Evolutionary conservation across 2,888 invertebrate species (phyloP).

Genomic region (Agrochola lota): DNA sequence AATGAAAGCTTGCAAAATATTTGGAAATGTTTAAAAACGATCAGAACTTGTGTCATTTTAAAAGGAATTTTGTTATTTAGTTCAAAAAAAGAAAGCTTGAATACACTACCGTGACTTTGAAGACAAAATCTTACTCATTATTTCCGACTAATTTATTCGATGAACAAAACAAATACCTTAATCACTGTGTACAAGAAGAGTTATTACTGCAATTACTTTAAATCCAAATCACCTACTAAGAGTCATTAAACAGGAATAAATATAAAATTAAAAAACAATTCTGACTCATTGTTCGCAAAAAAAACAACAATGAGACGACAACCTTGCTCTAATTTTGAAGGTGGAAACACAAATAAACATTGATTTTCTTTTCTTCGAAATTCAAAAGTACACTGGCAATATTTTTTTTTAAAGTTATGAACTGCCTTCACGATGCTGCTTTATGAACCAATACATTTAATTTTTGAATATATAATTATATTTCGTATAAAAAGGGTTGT

Average conservation of each 20-base stretch:
- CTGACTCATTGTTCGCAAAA: conserved; percentile 48
- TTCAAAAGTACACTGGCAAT: conserved; percentile 7
- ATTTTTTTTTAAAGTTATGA: not conserved
- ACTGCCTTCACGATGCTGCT: no score
- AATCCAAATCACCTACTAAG: conserved; percentile 28
- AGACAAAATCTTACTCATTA: not conserved
- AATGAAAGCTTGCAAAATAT: not conserved
- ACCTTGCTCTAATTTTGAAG: conserved; percentile 60
- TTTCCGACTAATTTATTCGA: conserved; percentile 9
- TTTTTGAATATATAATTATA: conserved; percentile 9
- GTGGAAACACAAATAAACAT: conserved; percentile 43
- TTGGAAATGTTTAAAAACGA: not conserved
- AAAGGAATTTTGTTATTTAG: not conserved
- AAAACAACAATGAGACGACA: conserved; percentile 49
- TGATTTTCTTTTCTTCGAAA: conserved; percentile 31
- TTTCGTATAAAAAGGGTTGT: not conserved
- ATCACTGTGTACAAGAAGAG: conserved; percentile 36
- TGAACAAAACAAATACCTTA: conserved; percentile 16
- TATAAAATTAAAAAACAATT: conserved; percentile 33
- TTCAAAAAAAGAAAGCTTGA: not conserved
- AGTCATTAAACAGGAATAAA: conserved; percentile 33
- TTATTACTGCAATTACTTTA: conserved; percentile 38
- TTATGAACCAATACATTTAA: not conserved
- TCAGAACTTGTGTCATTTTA: not conserved
- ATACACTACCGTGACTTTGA: not conserved